These are phyloP conservation scores for Spermophilus dauricus DNA, from an alignment of 2,113 vertebrate species.

Conservation along the genomic window DNA sequence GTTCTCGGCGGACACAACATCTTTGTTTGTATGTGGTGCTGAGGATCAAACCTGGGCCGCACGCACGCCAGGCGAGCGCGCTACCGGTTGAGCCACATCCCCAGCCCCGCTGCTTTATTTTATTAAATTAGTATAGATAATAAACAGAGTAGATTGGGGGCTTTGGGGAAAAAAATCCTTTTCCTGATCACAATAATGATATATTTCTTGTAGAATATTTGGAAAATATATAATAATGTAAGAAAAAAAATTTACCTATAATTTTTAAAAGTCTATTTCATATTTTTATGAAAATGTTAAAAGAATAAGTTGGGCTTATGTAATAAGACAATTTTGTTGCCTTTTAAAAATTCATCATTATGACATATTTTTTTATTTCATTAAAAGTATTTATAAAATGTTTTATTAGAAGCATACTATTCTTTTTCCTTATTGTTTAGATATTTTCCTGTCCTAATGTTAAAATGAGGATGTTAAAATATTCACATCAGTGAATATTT, in stretches of 20 bases:
- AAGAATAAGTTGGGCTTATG: background rate
- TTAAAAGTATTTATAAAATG: background rate
- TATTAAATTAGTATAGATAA: background rate
- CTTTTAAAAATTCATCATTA: slow-evolving; percentile 5
- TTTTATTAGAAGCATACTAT: background rate
- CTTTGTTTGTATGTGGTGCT: too few relatives aligned
- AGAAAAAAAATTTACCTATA: background rate
- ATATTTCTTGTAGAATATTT: background rate
- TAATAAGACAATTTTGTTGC: background rate
- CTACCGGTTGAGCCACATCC: too few relatives aligned
- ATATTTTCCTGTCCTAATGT: background rate
- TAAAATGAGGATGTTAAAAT: background rate
- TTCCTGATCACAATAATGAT: slow-evolving; percentile 36
- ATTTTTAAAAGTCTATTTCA: background rate
- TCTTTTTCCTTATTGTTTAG: background rate
- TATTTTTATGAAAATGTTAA: background rate
- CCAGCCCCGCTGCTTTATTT: background rate
- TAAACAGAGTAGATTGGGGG: background rate
- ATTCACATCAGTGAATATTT: background rate
- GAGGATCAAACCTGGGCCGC: too few relatives aligned
- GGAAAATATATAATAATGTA: background rate
- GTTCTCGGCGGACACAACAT: too few relatives aligned
- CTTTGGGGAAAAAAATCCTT: background rate
- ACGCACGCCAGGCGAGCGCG: too few relatives aligned
- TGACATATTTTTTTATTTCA: background rate